A percentile compares a stretch with the other conserved stretches of the same genome.
phyloP scores from a whole-genome alignment of 1,140 invertebrate genomes.

The Drosophila bipectinata region DNA sequence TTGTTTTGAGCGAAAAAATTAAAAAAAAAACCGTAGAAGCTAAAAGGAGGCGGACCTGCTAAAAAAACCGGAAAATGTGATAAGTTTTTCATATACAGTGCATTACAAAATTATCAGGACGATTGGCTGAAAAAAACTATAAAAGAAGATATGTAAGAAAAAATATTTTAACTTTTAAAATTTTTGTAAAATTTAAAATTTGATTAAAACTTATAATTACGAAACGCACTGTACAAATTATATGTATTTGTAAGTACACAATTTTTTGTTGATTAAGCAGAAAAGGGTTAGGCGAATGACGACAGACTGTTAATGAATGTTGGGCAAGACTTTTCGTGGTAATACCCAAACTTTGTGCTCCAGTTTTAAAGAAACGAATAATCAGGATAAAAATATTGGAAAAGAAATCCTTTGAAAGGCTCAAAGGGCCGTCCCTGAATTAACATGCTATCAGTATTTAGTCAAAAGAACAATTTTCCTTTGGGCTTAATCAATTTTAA shows the following conservation, averaged over 20 bases:
- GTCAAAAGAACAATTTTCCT: slow-evolving; percentile 36
- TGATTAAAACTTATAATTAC: not conserved
- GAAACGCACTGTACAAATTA: slow-evolving; percentile 16
- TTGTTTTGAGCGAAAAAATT: slow-evolving; percentile 44
- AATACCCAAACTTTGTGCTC: slow-evolving; percentile 27
- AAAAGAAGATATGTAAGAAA: not conserved
- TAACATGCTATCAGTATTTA: slow-evolving; percentile 41
- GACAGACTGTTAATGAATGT: slow-evolving; percentile 43
- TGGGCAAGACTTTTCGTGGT: slow-evolving; percentile 30
- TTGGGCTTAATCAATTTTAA: slow-evolving; percentile 37
- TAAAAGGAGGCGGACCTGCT: slow-evolving; percentile 45
- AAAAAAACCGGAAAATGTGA: slow-evolving; percentile 60
- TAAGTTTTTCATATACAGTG: slow-evolving; percentile 56
- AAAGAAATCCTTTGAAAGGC: slow-evolving; percentile 30
- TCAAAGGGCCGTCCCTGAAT: slow-evolving; percentile 23
- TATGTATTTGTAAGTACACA: slow-evolving; percentile 35
- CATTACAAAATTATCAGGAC: slow-evolving; percentile 11
- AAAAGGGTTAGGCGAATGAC: slow-evolving; percentile 45
- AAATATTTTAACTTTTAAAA: not conserved
- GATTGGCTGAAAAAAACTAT: slow-evolving; percentile 7
- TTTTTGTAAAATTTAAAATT: not conserved
- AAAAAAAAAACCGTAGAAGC: slow-evolving; percentile 6
- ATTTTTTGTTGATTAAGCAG: slow-evolving; percentile 48
- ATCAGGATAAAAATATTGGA: slow-evolving; percentile 31
- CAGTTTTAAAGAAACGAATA: slow-evolving; percentile 14